These are phyloP conservation scores for Ceraclea dissimilis DNA, from an alignment of 2,888 invertebrate genomes.

Conservation along the genomic window DNA sequence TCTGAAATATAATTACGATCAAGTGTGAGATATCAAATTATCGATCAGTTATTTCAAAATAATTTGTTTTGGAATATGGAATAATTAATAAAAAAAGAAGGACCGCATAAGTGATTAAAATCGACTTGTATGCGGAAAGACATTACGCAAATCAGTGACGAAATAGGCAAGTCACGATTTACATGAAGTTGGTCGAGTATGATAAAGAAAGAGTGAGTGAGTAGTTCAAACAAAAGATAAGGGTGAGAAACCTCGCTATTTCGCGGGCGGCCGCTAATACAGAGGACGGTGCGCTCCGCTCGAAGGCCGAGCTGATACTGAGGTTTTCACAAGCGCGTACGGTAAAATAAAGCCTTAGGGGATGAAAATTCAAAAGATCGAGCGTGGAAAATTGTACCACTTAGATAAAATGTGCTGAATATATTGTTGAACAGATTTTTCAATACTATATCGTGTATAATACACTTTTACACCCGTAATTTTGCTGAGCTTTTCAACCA, in stretches of 20 bases:
- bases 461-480: neutral
- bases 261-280: conserved; percentile 13
- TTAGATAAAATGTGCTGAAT: neutral
- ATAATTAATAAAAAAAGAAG: neutral
- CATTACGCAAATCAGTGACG: conserved; percentile 5
- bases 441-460: neutral
- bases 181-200: conserved; percentile 8
- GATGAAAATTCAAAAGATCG: conserved; percentile 4
- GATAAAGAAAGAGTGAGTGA: neutral
- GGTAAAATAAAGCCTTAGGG: conserved; percentile 13
- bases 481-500: neutral
- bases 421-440: neutral
- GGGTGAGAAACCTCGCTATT: conserved; percentile 14
- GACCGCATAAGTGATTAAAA: conserved; percentile 11
- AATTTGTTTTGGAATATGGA: neutral
- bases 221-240: conserved; percentile 4
- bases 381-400: conserved; percentile 4
- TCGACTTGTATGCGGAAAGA: conserved; percentile 15
- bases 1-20: no score
- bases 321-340: conserved; percentile 3
- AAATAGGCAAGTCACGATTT: conserved; percentile 6
- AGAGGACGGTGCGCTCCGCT: conserved; percentile 15
- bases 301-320: conserved; percentile 18
- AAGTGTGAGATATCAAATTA: no score
- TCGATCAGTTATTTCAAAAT: neutral